These are phyloP conservation scores for Cebus imitator DNA, from an alignment of 2,113 vertebrate genomes.

Conservation along the genomic window DNA sequence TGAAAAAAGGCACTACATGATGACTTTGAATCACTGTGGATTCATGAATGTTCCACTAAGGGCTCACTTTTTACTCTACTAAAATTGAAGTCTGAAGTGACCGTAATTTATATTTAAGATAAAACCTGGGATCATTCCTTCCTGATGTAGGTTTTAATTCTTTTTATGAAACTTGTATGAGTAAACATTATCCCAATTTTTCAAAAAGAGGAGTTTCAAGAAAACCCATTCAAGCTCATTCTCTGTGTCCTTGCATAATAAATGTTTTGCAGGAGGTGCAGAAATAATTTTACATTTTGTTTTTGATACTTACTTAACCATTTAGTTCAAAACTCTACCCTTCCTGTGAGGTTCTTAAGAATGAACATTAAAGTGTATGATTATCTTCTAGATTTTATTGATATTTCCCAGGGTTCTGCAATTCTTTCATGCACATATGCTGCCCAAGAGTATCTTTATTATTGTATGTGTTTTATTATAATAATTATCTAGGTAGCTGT, in stretches of 20 bases:
- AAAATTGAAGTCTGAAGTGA: not conserved
- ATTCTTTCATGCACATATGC: not conserved
- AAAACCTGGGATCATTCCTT: not conserved
- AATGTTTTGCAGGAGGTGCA: not conserved
- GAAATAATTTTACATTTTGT: not conserved
- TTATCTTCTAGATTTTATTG: not conserved
- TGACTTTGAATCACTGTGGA: not conserved
- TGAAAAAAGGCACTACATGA: not conserved
- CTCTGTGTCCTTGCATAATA: not conserved
- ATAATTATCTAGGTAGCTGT: not conserved
- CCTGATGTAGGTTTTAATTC: not conserved
- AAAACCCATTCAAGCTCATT: not conserved
- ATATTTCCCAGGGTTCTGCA: not conserved
- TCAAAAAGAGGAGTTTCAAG: not conserved
- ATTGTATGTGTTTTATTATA: not conserved
- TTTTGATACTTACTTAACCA: not conserved
- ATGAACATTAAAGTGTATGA: not conserved
- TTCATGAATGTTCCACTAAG: not conserved
- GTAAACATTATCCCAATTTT: not conserved
- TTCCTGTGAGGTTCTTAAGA: not conserved
- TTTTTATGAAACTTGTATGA: not conserved
- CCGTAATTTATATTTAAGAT: not conserved
- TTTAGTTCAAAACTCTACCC: not conserved
- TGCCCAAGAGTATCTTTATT: not conserved
- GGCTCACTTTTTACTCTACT: not conserved